Percentiles rank a stretch among this genome's conserved stretches.
Conservation (phyloP, 2,888 invertebrate genomes). For the Trissolcus japonicus region DNA sequence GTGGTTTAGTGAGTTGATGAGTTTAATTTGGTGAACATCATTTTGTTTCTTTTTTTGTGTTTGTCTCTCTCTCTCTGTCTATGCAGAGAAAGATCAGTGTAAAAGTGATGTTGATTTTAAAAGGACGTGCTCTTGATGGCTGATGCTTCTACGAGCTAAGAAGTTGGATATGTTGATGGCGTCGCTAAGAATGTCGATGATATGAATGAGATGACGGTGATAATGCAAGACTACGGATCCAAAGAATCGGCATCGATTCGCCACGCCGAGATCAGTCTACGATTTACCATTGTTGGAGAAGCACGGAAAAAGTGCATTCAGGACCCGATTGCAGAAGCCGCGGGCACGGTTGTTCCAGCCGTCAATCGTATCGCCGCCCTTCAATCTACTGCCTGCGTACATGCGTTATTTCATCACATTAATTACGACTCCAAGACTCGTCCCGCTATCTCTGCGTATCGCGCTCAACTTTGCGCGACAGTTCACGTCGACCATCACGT, state of each 20-base stretch:
- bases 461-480: conserved; percentile 38
- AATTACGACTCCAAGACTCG: conserved; percentile 34
- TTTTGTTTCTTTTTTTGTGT: too few relatives aligned
- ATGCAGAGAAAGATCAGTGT: conserved; percentile 1
- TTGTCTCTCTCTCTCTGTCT: background rate
- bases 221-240: conserved; percentile 53
- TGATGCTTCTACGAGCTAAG: conserved; percentile 44
- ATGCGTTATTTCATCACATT: conserved; percentile 59
- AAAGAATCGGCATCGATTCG: conserved; percentile 36
- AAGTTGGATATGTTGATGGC: conserved; percentile 30
- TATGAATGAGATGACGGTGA: conserved; percentile 55
- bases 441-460: conserved; percentile 18
- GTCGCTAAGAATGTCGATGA: conserved; percentile 38
- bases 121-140: conserved; percentile 35
- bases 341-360: conserved; percentile 76
- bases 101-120: conserved; percentile 4
- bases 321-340: conserved; percentile 75
- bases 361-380: conserved; percentile 68
- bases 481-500: conserved; percentile 18
- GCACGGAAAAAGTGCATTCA: conserved; percentile 74
- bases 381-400: conserved; percentile 72
- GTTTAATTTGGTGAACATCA: too few relatives aligned
- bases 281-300: conserved; percentile 76
- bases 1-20: too few relatives aligned
- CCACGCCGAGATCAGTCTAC: conserved; percentile 63